Conservation (phyloP, 2,888 invertebrate genomes). For the Apantesis nais region DNA sequence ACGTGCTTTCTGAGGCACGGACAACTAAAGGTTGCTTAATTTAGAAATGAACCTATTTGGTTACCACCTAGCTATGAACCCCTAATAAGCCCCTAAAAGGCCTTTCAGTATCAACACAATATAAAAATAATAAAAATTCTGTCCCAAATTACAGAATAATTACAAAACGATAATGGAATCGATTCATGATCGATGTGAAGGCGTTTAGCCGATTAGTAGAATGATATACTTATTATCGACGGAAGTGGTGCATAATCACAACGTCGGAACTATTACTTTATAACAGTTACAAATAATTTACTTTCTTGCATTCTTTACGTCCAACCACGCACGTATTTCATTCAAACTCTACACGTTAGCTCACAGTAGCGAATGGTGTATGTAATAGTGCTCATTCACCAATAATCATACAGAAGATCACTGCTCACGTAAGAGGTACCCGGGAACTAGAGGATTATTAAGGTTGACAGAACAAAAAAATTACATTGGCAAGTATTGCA, state of each 20-base stretch:
- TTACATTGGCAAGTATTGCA: no score
- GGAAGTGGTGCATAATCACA: not conserved
- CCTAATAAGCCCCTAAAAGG: no score
- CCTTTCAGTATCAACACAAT: no score
- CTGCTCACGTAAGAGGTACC: no score
- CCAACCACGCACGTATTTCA: not conserved
- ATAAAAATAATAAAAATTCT: no score
- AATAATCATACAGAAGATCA: not conserved
- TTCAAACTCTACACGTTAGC: not conserved
- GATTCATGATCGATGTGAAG: not conserved
- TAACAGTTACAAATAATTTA: not conserved
- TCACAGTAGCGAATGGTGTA: not conserved
- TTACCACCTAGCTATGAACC: no score
- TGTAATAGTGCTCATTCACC: not conserved
- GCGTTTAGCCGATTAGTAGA: not conserved
- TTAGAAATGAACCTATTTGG: no score
- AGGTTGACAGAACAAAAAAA: no score
- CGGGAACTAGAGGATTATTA: no score
- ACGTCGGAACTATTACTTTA: not conserved
- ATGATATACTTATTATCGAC: not conserved
- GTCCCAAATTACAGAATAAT: not conserved
- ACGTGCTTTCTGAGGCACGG: no score
- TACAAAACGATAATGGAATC: not conserved
- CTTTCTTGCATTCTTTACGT: conserved; percentile 11
- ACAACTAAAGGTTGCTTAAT: no score